phyloP scores from a whole-genome alignment of 2,113 vertebrate species.

The Procavia capensis region DNA sequence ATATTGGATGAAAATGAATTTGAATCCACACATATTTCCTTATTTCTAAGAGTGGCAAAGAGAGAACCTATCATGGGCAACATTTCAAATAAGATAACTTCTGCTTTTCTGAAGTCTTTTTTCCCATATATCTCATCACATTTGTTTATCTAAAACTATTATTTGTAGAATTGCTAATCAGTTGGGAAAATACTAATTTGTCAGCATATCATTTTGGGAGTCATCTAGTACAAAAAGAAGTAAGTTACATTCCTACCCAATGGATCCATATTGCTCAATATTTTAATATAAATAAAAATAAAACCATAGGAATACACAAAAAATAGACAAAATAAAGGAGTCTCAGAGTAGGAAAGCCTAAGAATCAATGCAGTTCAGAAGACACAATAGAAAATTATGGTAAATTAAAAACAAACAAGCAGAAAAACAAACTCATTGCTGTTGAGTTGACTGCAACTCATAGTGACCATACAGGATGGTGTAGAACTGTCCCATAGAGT shows the following conservation, averaged over 20 bases:
- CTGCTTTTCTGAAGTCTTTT: not conserved
- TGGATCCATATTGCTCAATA: not conserved
- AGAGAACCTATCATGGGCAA: not conserved
- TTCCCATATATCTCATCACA: not conserved
- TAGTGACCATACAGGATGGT: too few relatives aligned
- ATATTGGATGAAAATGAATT: not conserved
- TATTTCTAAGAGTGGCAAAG: not conserved
- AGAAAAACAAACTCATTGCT: too few relatives aligned
- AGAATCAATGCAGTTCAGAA: slow-evolving; percentile 32
- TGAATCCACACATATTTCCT: not conserved
- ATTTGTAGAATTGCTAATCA: slow-evolving; percentile 38
- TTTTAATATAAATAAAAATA: slow-evolving; percentile 8
- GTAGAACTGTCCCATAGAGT: too few relatives aligned
- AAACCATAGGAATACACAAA: not conserved
- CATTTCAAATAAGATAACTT: not conserved
- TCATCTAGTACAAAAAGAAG: not conserved
- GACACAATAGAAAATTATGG: not conserved
- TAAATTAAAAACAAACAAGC: too few relatives aligned
- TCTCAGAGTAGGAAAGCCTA: not conserved
- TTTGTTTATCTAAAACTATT: not conserved
- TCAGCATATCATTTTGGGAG: not conserved
- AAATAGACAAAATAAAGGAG: not conserved
- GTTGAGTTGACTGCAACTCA: too few relatives aligned
- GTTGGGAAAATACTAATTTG: not conserved
- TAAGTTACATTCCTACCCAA: not conserved